Evolutionary conservation across 2,797 vertebrate genomes (phyloP).

Genomic region (Bovichtus variegatus): DNA sequence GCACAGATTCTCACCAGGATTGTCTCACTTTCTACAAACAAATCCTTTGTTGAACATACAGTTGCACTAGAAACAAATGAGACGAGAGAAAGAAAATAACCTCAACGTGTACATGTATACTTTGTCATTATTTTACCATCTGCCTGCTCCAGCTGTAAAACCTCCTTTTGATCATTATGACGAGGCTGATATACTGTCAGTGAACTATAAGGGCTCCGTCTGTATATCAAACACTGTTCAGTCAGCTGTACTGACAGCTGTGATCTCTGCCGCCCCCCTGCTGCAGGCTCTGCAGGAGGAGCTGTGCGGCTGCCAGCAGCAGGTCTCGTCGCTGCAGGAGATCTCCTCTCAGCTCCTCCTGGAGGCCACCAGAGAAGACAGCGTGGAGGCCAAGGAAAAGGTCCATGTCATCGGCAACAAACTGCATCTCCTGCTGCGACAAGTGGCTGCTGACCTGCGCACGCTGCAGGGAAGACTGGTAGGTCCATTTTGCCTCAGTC

Average conservation of each 20-base stretch:
- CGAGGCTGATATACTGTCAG: too few relatives aligned
- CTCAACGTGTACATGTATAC: not conserved
- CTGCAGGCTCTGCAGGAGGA: constrained; percentile 89
- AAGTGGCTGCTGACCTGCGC: constrained; percentile 82
- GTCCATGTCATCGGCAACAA: constrained; percentile 90
- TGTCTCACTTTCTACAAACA: not conserved
- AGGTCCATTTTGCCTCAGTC: constrained; percentile 37
- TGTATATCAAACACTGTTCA: not conserved
- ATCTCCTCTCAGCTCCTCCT: constrained; percentile 87
- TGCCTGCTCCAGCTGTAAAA: not conserved
- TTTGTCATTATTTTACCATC: not conserved
- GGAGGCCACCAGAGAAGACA: constrained; percentile 84
- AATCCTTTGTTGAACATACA: too few relatives aligned
- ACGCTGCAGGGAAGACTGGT: constrained; percentile 84
- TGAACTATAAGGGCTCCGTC: too few relatives aligned
- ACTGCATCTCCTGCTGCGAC: constrained; percentile 86
- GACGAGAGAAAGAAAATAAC: too few relatives aligned
- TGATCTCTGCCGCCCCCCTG: constrained; percentile 37
- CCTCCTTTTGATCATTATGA: not conserved
- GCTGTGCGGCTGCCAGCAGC: constrained; percentile 80
- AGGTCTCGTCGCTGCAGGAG: constrained; percentile 87
- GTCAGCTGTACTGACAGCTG: not conserved
- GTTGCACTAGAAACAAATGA: too few relatives aligned
- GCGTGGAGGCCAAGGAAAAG: constrained; percentile 91
- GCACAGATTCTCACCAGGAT: not conserved